Evolutionary conservation across 2,113 vertebrate genomes (phyloP).

Genomic region (Cyprinus carpio): DNA sequence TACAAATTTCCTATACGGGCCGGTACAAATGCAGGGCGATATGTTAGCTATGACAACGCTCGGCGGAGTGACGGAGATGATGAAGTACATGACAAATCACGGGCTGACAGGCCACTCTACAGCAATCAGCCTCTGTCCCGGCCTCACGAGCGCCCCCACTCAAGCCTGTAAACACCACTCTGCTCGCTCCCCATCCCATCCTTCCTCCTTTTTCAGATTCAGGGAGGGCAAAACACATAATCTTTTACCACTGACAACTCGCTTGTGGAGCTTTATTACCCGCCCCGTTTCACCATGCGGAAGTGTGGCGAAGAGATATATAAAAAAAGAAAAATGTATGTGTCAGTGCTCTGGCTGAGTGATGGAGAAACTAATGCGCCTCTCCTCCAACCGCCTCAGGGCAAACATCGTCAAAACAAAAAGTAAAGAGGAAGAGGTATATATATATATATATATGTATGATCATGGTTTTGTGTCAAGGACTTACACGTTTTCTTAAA

Average conservation of each 20-base stretch:
- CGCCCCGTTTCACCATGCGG: conserved; percentile 60
- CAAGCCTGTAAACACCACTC: conserved; percentile 80
- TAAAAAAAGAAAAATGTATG: conserved; percentile 55
- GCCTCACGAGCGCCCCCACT: conserved; percentile 75
- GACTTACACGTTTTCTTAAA: conserved; percentile 71
- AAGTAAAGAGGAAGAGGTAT: background rate
- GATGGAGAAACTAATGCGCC: conserved; percentile 70
- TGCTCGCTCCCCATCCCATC: background rate
- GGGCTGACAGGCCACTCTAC: conserved; percentile 79
- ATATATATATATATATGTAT: too few species aligned
- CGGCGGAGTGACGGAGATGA: conserved; percentile 85
- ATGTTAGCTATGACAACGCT: conserved; percentile 77
- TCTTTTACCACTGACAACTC: conserved; percentile 77
- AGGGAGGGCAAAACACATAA: conserved; percentile 76
- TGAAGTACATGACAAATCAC: conserved; percentile 86
- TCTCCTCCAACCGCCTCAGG: conserved; percentile 73
- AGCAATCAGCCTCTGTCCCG: conserved; percentile 78
- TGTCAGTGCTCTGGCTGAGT: conserved; percentile 63
- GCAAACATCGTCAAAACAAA: conserved; percentile 61
- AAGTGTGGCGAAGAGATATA: conserved; percentile 57
- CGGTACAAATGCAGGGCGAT: conserved; percentile 78
- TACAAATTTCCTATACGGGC: conserved; percentile 97
- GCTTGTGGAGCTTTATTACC: conserved; percentile 71
- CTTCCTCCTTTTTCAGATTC: background rate
- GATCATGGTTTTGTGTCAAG: conserved; percentile 77